phyloP scores from a whole-genome alignment of 2,888 invertebrate genomes.

The Agrotis ipsilon region DNA sequence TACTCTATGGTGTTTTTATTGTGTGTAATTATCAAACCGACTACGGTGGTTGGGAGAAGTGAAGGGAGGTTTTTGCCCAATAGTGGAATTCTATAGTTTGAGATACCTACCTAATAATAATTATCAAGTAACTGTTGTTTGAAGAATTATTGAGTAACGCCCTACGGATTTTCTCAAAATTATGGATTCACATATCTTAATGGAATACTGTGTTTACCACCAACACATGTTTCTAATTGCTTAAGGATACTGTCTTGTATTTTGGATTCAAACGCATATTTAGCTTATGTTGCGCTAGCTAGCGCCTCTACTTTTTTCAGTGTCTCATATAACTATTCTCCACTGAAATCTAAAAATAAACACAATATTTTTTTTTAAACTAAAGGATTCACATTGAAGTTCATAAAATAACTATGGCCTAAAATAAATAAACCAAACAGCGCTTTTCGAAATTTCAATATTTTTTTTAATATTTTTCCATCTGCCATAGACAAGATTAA shows the following conservation, averaged over 20 bases:
- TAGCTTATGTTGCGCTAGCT: too few relatives aligned
- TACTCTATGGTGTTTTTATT: background rate
- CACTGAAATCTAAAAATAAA: too few relatives aligned
- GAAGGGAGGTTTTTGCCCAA: too few relatives aligned
- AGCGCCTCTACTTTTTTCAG: background rate
- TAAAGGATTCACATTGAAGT: background rate
- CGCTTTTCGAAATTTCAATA: background rate
- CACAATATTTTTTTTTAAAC: too few relatives aligned
- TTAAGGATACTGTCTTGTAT: too few relatives aligned
- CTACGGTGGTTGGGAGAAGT: too few relatives aligned
- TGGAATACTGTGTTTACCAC: too few relatives aligned
- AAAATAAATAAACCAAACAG: background rate
- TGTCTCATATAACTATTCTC: background rate
- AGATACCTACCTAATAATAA: too few relatives aligned
- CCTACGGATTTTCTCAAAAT: background rate
- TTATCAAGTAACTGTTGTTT: background rate
- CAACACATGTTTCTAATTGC: too few relatives aligned
- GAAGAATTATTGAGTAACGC: background rate
- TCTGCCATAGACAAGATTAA: background rate
- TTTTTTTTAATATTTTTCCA: background rate
- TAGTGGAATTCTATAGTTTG: too few relatives aligned
- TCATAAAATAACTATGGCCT: background rate
- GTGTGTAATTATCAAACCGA: slow-evolving; percentile 12
- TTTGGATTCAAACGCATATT: too few relatives aligned
- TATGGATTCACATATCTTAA: too few relatives aligned